Evolutionary conservation across 2,797 vertebrate genomes (phyloP).

Genomic region (Lophius americanus): DNA sequence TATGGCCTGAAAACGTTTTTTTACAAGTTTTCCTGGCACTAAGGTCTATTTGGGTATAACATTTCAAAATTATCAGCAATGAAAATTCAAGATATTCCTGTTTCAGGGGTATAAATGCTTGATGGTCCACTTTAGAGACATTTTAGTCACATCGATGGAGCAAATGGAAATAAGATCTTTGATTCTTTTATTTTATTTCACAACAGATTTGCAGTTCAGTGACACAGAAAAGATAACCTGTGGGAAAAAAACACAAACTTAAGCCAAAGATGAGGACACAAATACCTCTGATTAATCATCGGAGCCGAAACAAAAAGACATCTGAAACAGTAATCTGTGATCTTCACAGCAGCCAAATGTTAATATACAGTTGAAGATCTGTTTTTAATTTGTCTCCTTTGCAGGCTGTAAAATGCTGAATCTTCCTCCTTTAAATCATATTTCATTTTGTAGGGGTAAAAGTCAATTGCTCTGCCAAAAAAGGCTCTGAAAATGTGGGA

Average conservation of each 20-base stretch:
- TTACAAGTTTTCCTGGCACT: no score
- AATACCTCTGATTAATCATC: not conserved
- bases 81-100: no score
- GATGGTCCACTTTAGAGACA: not conserved
- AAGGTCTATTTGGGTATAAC: no score
- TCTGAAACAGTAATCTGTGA: slow-evolving; percentile 1
- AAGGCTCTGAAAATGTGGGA: slow-evolving; percentile 23
- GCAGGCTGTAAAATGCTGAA: no score
- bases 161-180: slow-evolving; percentile 54
- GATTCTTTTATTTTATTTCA: slow-evolving; percentile 68
- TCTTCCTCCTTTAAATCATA: not conserved
- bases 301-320: slow-evolving; percentile 1
- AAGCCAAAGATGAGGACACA: not conserved
- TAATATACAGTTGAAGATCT: not conserved
- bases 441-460: not conserved
- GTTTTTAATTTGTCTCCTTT: not conserved
- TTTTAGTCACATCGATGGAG: slow-evolving; percentile 1
- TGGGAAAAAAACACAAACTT: slow-evolving; percentile 31
- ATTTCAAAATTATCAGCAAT: no score
- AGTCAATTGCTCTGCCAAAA: slow-evolving; percentile 26
- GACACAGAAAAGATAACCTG: slow-evolving; percentile 56
- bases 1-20: no score
- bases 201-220: slow-evolving; percentile 60
- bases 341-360: not conserved
- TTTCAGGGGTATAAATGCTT: no score